These are phyloP conservation scores for Drosophila atroscutellata DNA, from an alignment of 2,888 invertebrate species.

Conservation along the genomic window DNA sequence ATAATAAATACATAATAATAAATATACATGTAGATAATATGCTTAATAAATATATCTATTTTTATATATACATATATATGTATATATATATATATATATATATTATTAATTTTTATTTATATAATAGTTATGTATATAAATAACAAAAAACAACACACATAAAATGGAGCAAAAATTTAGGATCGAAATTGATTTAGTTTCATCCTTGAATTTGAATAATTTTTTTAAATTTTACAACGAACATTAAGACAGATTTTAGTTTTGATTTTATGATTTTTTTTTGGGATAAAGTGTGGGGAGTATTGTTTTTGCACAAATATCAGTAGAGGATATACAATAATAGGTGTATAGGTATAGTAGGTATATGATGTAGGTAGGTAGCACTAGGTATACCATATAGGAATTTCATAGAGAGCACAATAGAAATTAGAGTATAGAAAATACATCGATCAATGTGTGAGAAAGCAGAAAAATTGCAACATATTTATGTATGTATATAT, in stretches of 20 bases:
- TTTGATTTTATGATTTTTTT: constrained; percentile 22
- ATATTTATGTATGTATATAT: constrained; percentile 18
- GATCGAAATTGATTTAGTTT: constrained; percentile 55
- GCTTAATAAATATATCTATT: constrained; percentile 80
- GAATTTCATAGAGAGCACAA: constrained; percentile 51
- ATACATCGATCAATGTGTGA: constrained; percentile 47
- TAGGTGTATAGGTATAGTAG: constrained; percentile 49
- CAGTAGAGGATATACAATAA: constrained; percentile 58
- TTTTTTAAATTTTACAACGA: constrained; percentile 63
- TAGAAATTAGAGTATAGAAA: constrained; percentile 38
- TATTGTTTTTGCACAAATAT: constrained; percentile 76
- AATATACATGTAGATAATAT: constrained; percentile 82
- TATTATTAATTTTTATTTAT: constrained; percentile 55
- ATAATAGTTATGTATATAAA: constrained; percentile 81
- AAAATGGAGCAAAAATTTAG: constrained; percentile 76
- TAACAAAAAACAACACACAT: constrained; percentile 84
- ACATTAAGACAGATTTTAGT: constrained; percentile 57
- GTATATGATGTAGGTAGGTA: constrained; percentile 38
- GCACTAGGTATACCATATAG: constrained; percentile 38
- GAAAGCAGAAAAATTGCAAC: constrained; percentile 50
- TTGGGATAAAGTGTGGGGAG: constrained; percentile 57
- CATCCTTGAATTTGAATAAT: constrained; percentile 58
- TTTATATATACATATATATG: constrained; percentile 55
- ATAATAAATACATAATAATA: constrained; percentile 82
- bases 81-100: constrained; percentile 34